Base-by-base conservation (phyloP, 2,888 invertebrate species). In the Machimus atricapillus region DNA sequence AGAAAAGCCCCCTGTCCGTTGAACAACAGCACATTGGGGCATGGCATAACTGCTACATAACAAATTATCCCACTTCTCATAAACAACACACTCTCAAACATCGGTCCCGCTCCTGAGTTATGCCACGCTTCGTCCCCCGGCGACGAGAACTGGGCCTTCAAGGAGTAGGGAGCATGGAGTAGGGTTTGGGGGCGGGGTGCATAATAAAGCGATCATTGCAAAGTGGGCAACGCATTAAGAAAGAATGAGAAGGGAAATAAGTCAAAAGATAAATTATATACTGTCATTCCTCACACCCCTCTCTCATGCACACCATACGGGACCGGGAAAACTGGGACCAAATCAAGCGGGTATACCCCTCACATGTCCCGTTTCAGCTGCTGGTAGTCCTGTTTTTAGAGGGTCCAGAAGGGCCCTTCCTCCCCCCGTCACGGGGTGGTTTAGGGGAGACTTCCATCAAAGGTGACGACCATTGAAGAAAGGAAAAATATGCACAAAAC, bases 381-480 rank as follows among this genome's bases (percentile, higher is more conserved):
- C 8, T 40, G 40, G 0, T 40, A 40, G 2, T 40, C 12, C 12
- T 40, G 8, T 40, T 46, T 46, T 46, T 46, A 14, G n/a, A n/a
- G 23, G 16, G 27, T 43, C 79, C 46, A 19, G 46, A 40, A 52
- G 14, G 31, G 43, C 12, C 12, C 56, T 5, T 4, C 1, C 34
- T 7, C 7, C 34, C 34, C 7, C 34, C 34, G n/a, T n/a, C 34
- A 4, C 23, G 46, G 79, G 66, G 66, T 27, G 58, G 16, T 40
- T 8, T 43, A 46, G 46, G 27, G 85, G 74, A 85, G 74, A 85
- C 85, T 85, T 85, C 85, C 85, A 85, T 85, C 85, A 74, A 83
- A 85, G 85, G 85, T 85, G 85, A 85, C 85, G 85, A 85, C 85
- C 85, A 85, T 85, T 85, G 85, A 85, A 85, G 85, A 85, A 85